Evolutionary conservation across 1,140 invertebrate species (phyloP).

Genomic region (Macrosteles quadrilineatus): DNA sequence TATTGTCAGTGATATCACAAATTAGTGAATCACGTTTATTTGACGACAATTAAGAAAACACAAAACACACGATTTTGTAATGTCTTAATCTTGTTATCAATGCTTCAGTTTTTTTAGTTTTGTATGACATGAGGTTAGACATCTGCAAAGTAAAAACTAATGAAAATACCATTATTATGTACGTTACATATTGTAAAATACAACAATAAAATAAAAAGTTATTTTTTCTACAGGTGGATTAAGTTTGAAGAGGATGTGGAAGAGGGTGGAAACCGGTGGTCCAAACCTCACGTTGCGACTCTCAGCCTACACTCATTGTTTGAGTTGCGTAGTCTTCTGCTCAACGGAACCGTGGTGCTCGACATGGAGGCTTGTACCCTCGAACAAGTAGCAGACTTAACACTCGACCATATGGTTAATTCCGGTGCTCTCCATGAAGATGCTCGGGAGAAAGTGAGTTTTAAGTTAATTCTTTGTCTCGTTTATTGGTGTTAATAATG

Average conservation of each 20-base stretch:
- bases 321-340: conserved; percentile 80
- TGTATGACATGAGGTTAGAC: too few species aligned
- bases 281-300: conserved; percentile 92
- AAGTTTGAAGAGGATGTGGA: conserved; percentile 96
- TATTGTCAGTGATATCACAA: too few species aligned
- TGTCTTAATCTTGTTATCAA: too few species aligned
- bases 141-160: too few species aligned
- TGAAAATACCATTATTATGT: too few species aligned
- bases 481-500: not conserved
- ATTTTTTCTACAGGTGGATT: conserved; percentile 89
- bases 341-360: conserved; percentile 88
- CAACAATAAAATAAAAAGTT: too few species aligned
- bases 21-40: too few species aligned
- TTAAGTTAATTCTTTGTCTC: too few species aligned
- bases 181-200: too few species aligned
- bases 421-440: conserved; percentile 72
- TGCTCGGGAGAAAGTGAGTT: conserved; percentile 72
- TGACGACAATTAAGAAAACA: too few species aligned
- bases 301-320: conserved; percentile 89
- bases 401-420: conserved; percentile 90
- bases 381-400: conserved; percentile 86
- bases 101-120: too few species aligned
- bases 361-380: conserved; percentile 86
- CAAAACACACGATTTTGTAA: too few species aligned
- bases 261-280: conserved; percentile 92